Percentiles rank a stretch among this genome's conserved stretches.
Conservation (phyloP, 2,797 vertebrate species). For the Pantherophis vulpinus region DNA sequence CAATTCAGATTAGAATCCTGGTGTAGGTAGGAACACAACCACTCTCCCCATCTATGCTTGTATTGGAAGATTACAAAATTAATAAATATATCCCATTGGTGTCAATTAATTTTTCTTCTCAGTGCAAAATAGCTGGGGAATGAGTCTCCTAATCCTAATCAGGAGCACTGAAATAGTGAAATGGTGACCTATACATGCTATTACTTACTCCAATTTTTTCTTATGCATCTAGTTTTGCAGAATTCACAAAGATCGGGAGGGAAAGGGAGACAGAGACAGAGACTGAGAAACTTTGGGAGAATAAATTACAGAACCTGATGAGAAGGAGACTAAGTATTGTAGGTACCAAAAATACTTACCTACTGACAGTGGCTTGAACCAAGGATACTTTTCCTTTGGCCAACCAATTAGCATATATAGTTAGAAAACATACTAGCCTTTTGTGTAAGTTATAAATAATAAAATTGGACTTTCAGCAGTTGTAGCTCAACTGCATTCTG, state of each 20-base stretch:
- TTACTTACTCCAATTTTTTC: not conserved
- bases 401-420: not conserved
- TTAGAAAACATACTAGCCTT: not conserved
- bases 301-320: not conserved
- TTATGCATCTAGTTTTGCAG: not conserved
- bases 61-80: not conserved
- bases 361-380: not conserved
- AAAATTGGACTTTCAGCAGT: not conserved
- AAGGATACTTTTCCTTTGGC: not conserved
- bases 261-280: not conserved
- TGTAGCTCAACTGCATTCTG: not conserved
- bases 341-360: not conserved
- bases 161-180: not conserved
- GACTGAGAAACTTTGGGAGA: not conserved
- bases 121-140: not conserved
- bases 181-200: not conserved
- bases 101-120: not conserved
- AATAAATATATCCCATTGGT: not conserved
- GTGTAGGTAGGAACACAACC: not conserved
- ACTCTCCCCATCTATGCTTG: too few species aligned
- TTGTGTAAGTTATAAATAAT: not conserved
- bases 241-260: not conserved
- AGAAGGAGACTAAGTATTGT: not conserved
- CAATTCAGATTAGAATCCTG: not conserved
- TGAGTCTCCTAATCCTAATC: not conserved